A percentile compares a stretch with the other conserved stretches of the same genome.
Evolutionary conservation across 2,113 vertebrate species (phyloP).

Genomic region (Enhydra lutris): DNA sequence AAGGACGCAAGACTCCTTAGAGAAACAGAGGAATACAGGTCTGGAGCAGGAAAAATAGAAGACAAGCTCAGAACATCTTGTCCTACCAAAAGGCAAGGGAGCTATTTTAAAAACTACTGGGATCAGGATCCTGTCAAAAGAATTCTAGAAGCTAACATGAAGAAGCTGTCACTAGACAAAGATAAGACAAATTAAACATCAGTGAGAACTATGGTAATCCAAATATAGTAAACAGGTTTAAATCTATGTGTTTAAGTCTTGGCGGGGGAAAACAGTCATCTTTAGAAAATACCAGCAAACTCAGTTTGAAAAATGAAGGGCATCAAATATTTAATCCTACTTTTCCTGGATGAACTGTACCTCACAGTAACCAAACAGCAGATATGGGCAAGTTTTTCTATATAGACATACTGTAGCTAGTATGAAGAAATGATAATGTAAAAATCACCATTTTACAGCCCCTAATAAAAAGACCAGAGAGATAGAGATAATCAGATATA

Average conservation of each 20-base stretch:
- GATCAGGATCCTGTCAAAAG: not conserved
- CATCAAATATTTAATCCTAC: not conserved
- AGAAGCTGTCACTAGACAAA: not conserved
- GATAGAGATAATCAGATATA: not conserved
- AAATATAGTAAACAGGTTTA: not conserved
- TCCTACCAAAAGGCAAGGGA: not conserved
- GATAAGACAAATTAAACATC: not conserved
- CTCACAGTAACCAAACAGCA: not conserved
- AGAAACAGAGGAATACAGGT: not conserved
- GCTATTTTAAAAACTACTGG: slow-evolving; percentile 2
- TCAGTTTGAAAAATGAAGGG: slow-evolving; percentile 11
- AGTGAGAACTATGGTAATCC: not conserved
- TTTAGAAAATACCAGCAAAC: slow-evolving; percentile 18
- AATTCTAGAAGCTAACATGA: not conserved
- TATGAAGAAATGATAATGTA: not conserved
- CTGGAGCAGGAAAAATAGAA: not conserved
- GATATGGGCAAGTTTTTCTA: not conserved
- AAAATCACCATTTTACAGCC: not conserved
- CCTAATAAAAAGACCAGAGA: not conserved
- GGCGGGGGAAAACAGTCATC: not conserved
- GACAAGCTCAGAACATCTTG: not conserved
- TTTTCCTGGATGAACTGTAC: not conserved
- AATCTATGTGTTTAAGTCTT: not conserved
- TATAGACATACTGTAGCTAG: not conserved
- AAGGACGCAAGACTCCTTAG: not conserved